Percentiles rank a stretch among this genome's conserved stretches.
Conservation (phyloP, 2,888 invertebrate species). For the Scaptomyza polygonia region DNA sequence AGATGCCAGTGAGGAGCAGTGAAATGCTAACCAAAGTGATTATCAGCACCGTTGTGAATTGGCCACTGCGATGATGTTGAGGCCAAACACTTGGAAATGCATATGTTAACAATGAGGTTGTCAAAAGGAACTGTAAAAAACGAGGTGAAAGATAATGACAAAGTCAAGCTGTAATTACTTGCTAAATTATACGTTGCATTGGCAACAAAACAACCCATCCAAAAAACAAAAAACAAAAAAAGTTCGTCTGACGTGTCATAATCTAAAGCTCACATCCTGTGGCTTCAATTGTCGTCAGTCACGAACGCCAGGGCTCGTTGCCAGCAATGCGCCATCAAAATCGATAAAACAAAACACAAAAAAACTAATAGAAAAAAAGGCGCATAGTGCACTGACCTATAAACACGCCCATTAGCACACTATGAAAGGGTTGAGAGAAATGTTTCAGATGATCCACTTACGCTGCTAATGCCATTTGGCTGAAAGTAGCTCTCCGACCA, state of each 20-base stretch:
- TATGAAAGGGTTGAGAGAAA: neutral
- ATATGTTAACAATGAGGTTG: slow-evolving; percentile 81
- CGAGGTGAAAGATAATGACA: too few species aligned
- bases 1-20: slow-evolving; percentile 78
- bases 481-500: slow-evolving; percentile 82
- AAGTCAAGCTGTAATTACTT: neutral
- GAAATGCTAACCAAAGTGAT: slow-evolving; percentile 76
- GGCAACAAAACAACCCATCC: neutral
- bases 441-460: slow-evolving; percentile 62
- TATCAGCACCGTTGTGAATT: slow-evolving; percentile 72
- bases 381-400: slow-evolving; percentile 73
- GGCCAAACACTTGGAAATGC: slow-evolving; percentile 82
- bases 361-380: slow-evolving; percentile 28
- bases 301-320: slow-evolving; percentile 51
- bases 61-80: slow-evolving; percentile 71
- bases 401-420: slow-evolving; percentile 48
- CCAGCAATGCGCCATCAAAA: slow-evolving; percentile 46
- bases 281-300: slow-evolving; percentile 67
- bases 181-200: neutral
- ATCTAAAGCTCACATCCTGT: slow-evolving; percentile 75
- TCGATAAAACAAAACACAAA: slow-evolving; percentile 47
- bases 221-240: slow-evolving; percentile 11
- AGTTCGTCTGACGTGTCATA: slow-evolving; percentile 64
- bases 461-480: slow-evolving; percentile 83
- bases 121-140: slow-evolving; percentile 72